These are phyloP conservation scores for Ophion costatus DNA, from an alignment of 2,888 invertebrate species.

Conservation along the genomic window DNA sequence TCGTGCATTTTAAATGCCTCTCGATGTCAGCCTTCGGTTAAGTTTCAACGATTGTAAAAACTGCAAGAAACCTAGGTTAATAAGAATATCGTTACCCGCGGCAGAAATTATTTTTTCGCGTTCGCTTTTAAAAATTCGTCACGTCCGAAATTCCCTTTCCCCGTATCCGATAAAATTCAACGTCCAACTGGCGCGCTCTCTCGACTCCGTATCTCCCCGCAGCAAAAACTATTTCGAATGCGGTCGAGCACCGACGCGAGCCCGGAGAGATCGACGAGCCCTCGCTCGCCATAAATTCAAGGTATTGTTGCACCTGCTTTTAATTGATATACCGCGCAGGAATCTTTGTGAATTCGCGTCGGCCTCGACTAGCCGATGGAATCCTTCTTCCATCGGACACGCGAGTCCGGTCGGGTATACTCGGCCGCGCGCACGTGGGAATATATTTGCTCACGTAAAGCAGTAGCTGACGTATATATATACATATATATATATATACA, in stretches of 20 bases:
- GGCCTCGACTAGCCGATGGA: constrained; percentile 9
- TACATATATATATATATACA: not conserved
- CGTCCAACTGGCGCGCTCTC: too few species aligned
- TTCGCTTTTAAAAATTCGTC: too few species aligned
- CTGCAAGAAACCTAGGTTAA: too few species aligned
- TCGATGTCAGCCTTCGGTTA: too few species aligned
- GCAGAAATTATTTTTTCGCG: too few species aligned
- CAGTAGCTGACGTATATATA: constrained; percentile 42
- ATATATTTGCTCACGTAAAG: constrained; percentile 61
- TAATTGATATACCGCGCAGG: not conserved
- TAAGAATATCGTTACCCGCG: too few species aligned
- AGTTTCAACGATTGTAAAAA: too few species aligned
- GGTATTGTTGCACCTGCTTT: constrained; percentile 24
- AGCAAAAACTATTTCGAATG: not conserved
- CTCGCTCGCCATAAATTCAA: not conserved
- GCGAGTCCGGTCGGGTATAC: constrained; percentile 25
- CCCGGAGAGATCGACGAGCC: not conserved
- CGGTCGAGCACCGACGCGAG: not conserved
- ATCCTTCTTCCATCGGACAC: constrained; percentile 27
- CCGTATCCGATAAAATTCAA: too few species aligned
- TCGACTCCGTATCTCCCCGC: too few species aligned
- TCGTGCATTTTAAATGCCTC: too few species aligned
- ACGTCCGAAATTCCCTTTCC: too few species aligned
- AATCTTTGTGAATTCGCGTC: not conserved
- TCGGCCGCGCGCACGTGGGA: constrained; percentile 26